Evolutionary conservation across 2,888 invertebrate genomes (phyloP), one percentile per base, ranked within the genome.

Genomic region (Athalia rosae): DNA sequence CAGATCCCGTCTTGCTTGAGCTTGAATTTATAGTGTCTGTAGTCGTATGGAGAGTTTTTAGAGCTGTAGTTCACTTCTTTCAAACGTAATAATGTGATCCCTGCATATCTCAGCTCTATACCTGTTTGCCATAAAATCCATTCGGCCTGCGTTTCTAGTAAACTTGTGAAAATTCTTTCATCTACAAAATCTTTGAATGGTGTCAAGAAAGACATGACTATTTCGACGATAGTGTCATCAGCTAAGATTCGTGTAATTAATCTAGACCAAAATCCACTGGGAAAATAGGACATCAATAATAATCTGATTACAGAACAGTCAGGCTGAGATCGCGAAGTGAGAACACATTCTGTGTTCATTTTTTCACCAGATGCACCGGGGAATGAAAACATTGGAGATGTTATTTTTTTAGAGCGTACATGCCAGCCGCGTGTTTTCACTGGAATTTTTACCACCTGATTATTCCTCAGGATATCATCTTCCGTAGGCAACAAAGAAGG

Each of bases 211-310:
- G 93, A 92, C 81, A 95, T 92, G 0, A 97, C 94, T 9, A 96
- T 95, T 80, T 95, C 95, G 0, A 95, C 94, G 15, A 97, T 94
- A 50, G 95, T 93, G 82, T 96, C 95, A 87, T 99, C 99, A 0
- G 98, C 98, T 77, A 99, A 91, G 79, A 98, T 93, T n/a, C 99
- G 91, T 0, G 98, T 97, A 80, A 97, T 95, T 41, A 99, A 92
- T 1, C 99, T 92, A 0, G 99, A 96, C 99, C 99, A 99, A 91
- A 99, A 99, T 0, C 99, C 99, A 81, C 97, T 96, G 0, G 99
- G 99, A 88, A 99, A 97, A 91, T 99, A 99, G 0, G 98, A 97
- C 94, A 99, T 95, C 8, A 99, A 92, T 11, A 99, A 91, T 76
- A 99, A 91, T 0, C 98, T 92, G 0, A 95, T 93, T 63, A 95